Evolutionary conservation across 2,888 invertebrate species (phyloP), one percentile per base, ranked within the genome.

Genomic region (Notodromas monacha): DNA sequence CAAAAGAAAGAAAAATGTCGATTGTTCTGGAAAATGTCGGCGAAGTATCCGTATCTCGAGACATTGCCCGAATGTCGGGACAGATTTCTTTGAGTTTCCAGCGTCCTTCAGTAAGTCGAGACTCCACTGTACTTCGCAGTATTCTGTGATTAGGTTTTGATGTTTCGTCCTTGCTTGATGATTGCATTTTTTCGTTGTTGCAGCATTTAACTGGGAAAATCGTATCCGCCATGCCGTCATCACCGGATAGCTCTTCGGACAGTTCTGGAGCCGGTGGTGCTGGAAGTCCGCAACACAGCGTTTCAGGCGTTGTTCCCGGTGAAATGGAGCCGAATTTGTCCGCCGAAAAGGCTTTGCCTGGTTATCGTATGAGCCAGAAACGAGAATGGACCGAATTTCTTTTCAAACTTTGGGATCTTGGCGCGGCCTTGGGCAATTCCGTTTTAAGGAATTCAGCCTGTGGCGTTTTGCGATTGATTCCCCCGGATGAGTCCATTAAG

Each of bases 231-330:
- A 50, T 51, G 48, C 51, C 52, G 11, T 40, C 40, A 13, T 35
- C 12, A 34, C 74, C 74, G 32, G 89, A 86, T 45, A 77, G 79
- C 33, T 79, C 77, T 43, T 79, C 79, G 33, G 86, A 86, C 48
- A 77, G 79, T 32, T 79, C 77, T 43, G 79, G 79, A 33, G 86
- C 86, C 48, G 81, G 81, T 39, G 81, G 81, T 33, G 73, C 77
- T 3, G 74, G 77, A 3, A 81, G 81, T 2, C 81, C 81, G 2
- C 77, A 76, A 37, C 62, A 73, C 44, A 45, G 69, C 1, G 72
- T 69, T 40, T 70, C 72, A 46, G 64, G 67, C 36, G n/a, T n/a
- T n/a, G n/a, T n/a, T n/a, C n/a, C n/a, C n/a, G n/a, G n/a, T n/a
- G n/a, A n/a, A n/a, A n/a, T n/a, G n/a, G n/a, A n/a, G n/a, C 64